Evolutionary conservation across 2,797 vertebrate genomes (phyloP).

Genomic region (Leontopithecus rosalia): DNA sequence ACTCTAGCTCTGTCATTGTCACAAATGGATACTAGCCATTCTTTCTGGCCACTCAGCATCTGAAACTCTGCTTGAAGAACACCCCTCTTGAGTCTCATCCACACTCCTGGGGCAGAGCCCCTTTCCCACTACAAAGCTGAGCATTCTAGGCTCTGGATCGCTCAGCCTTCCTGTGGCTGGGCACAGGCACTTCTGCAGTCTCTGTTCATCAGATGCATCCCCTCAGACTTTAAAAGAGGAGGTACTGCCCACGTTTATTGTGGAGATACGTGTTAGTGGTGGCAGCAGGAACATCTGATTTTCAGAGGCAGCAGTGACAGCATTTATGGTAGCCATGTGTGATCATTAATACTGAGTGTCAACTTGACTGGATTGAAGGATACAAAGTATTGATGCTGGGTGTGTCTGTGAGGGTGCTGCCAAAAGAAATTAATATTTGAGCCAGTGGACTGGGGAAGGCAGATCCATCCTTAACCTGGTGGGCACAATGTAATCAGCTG

Average conservation of each 20-base stretch:
- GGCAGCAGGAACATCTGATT: background rate
- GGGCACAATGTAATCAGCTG: background rate
- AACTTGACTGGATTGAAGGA: no score
- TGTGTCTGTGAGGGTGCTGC: background rate
- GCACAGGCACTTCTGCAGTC: no score
- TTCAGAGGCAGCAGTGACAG: background rate
- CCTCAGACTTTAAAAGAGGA: background rate
- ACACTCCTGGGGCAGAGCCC: background rate
- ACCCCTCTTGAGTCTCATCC: background rate
- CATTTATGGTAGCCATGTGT: accelerated
- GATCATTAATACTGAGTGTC: no score
- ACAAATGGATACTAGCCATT: background rate
- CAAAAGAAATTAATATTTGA: background rate
- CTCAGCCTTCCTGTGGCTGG: background rate
- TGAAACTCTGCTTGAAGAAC: background rate
- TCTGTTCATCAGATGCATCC: background rate
- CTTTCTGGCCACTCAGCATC: background rate
- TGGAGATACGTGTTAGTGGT: background rate
- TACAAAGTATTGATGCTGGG: background rate
- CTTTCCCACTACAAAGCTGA: background rate
- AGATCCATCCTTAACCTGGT: background rate
- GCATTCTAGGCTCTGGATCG: background rate
- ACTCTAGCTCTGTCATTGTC: background rate
- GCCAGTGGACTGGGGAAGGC: background rate
- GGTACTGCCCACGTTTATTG: background rate